Percentiles rank a stretch among this genome's conserved stretches.
phyloP scores from a whole-genome alignment of 2,888 invertebrate genomes.

The Calameuta pallipes region DNA sequence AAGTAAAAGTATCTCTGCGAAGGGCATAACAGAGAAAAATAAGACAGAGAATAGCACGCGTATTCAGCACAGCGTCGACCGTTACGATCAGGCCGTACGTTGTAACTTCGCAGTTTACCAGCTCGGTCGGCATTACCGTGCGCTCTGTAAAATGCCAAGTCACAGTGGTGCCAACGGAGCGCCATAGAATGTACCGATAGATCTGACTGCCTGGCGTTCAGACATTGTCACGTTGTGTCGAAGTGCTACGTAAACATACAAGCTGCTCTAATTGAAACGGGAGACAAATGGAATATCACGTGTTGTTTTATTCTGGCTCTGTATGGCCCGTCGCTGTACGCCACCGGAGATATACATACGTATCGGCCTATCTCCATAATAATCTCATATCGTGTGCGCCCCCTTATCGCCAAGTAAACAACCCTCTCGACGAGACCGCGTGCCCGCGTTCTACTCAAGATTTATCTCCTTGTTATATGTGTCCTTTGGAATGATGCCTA shows the following conservation, averaged over 20 bases:
- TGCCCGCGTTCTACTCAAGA: conserved; percentile 30
- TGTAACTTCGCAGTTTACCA: neutral
- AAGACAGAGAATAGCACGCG: neutral
- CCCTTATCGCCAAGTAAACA: conserved; percentile 50
- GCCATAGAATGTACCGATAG: neutral
- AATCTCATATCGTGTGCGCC: conserved; percentile 45
- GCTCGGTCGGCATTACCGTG: neutral
- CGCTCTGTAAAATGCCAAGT: neutral
- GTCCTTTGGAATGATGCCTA: neutral
- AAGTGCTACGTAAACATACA: conserved; percentile 42
- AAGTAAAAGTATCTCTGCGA: neutral
- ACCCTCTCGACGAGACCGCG: conserved; percentile 41
- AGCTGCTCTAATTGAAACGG: conserved; percentile 34
- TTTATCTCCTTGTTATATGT: conserved; percentile 19
- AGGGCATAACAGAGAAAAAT: neutral
- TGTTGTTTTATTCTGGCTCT: conserved; percentile 14
- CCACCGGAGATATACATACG: conserved; percentile 23
- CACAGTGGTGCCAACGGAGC: neutral
- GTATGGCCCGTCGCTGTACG: conserved; percentile 22
- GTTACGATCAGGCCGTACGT: neutral
- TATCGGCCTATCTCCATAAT: conserved; percentile 50
- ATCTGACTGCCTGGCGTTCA: neutral
- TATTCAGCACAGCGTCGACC: neutral
- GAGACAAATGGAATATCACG: conserved; percentile 24
- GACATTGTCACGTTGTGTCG: neutral